Percentiles rank a stretch among this genome's conserved stretches.
phyloP scores from a whole-genome alignment of 1,140 invertebrate species.

The honey bee (Apis mellifera) region DNA sequence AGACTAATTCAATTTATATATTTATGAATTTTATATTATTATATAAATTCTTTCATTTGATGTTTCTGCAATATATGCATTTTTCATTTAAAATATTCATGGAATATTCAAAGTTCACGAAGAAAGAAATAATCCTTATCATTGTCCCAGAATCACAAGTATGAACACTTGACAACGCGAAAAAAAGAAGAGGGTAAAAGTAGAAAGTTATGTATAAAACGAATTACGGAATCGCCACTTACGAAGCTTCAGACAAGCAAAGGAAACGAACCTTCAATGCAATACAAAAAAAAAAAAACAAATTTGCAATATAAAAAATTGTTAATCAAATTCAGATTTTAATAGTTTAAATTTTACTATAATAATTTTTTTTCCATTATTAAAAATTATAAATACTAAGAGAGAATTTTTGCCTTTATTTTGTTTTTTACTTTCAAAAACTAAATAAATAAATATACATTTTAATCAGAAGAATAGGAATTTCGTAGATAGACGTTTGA shows the following conservation, averaged over 20 bases:
- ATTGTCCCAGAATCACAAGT: not conserved
- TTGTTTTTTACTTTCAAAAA: too few species aligned
- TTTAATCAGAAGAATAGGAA: not conserved
- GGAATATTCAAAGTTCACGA: not conserved
- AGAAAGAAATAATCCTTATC: not conserved
- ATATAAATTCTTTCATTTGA: not conserved
- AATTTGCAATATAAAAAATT: too few species aligned
- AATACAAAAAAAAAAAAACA: not conserved
- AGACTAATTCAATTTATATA: too few species aligned
- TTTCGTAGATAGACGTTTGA: not conserved
- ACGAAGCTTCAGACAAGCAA: not conserved
- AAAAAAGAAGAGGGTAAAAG: too few species aligned
- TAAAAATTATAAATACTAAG: too few species aligned
- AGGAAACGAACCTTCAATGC: not conserved
- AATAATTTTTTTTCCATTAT: too few species aligned
- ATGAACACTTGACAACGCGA: not conserved
- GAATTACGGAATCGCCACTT: not conserved
- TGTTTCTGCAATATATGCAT: not conserved
- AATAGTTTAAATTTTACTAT: too few species aligned
- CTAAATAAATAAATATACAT: not conserved
- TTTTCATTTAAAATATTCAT: not conserved
- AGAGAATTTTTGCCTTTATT: too few species aligned
- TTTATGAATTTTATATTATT: not conserved
- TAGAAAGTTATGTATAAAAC: not conserved
- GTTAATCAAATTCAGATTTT: too few species aligned